Evolutionary conservation across 2,797 vertebrate genomes (phyloP), one percentile per base, ranked within the genome.

Genomic region (Microctenopoma stevenorrisi): DNA sequence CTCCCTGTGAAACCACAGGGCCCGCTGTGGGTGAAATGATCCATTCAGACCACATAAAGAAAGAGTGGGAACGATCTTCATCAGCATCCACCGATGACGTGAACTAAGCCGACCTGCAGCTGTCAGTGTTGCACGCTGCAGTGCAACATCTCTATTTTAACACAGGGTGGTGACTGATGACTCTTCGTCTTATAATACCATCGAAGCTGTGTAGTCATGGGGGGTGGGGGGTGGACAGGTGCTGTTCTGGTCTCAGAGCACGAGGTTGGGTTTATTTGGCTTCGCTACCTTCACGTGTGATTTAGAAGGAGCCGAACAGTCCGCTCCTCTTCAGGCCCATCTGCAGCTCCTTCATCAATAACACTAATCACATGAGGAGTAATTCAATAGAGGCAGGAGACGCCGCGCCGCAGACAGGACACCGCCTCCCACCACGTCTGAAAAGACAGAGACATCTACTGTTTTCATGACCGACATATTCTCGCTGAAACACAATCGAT

Each of bases 91-190:
- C 22, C 22, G 22, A 22, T 22, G 22, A 22, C 22, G 22, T 22
- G 22, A 22, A 22, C 22, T 11, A 14, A 37, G 43, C 26, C 22
- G 6, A 47, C 60, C 44, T 40, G 70, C 87, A 86, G 82, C 79
- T 86, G 85, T 76, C 69, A 12, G 3, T 9, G 84, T 88, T 89
- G 66, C 82, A 81, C 81, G 1, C 38, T 0, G 49, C 72, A 2
- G 56, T 76, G 84, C 67, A 89, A 88, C 79, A 25, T 25, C 51
- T 88, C 68, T 84, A 83, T 90, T 88, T 78, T 52, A 42, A 77
- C 25, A 1, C 50, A 3, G 48, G 49, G 68, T 16, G 42, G n/a
- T 71, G 71, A 55, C 67, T 16, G 64, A 37, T 52, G 4, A 47
- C 8, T 22, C 22, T 22, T 22, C 22, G 22, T 22, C 22, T 22